These are phyloP conservation scores for Drosophila formosana DNA, from an alignment of 2,888 invertebrate species.

Conservation along the genomic window DNA sequence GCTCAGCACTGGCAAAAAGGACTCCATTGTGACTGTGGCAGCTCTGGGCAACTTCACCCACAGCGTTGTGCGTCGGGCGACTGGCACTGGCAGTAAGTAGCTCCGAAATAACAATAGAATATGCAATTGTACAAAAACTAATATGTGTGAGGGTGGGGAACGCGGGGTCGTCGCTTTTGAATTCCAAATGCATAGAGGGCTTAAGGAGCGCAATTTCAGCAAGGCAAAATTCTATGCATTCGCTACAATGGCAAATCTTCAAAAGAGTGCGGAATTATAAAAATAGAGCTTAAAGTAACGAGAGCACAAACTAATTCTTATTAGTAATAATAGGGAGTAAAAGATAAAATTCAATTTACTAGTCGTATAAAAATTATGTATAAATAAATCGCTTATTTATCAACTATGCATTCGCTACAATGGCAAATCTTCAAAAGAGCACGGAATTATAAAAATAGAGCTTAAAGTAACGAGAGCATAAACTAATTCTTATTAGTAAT, in stretches of 20 bases:
- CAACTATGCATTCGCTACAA: not conserved
- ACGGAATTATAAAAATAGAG: not conserved
- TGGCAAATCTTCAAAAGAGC: not conserved
- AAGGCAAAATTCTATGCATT: not conserved
- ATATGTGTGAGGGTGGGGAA: not conserved
- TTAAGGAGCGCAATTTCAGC: not conserved
- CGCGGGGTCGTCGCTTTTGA: not conserved
- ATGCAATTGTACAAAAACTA: slow-evolving; percentile 13
- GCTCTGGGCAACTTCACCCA: slow-evolving; percentile 84
- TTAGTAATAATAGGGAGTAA: no score
- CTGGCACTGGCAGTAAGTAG: slow-evolving; percentile 85
- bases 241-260: not conserved
- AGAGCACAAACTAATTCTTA: not conserved
- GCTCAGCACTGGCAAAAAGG: slow-evolving; percentile 84
- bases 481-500: no score
- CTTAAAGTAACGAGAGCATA: not conserved
- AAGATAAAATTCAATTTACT: no score
- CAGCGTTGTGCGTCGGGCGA: slow-evolving; percentile 84
- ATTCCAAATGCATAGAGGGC: not conserved
- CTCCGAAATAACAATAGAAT: slow-evolving; percentile 20
- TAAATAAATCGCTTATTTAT: no score
- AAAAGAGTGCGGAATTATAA: not conserved
- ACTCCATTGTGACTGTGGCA: slow-evolving; percentile 85
- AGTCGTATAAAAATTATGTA: no score
- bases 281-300: not conserved